Evolutionary conservation across 2,113 vertebrate genomes (phyloP), one percentile per base, ranked within the genome.

Genomic region (Siniperca chuatsi): DNA sequence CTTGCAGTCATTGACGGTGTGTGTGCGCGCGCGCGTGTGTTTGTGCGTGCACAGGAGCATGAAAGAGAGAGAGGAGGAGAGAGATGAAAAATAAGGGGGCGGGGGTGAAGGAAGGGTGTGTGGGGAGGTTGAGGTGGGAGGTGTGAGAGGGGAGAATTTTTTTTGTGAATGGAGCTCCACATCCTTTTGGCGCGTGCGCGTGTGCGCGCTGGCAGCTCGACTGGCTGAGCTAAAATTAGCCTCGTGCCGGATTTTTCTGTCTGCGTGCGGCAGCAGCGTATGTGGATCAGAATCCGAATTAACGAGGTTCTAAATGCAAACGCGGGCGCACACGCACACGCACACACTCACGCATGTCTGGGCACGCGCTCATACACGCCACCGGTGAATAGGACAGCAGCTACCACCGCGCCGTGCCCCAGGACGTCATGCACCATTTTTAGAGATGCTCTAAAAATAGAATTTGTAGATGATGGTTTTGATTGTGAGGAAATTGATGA

Each of bases 341-440:
- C 83, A 62, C 40, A 4, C 67, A 60, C 57, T n/a, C 75, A 73
- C 21, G 21, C 72, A 33, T 2, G 79, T 57, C 83, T 66, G 85
- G 64, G 76, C 79, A 70, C 86, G 86, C 82, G 75, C 79, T 57
- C 25, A 60, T 25, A 10, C 80, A 81, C 83, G 79, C 82, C 85
- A 48, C 87, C 77, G 44, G 86, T 78, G 92, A 90, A 83, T 12
- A 87, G 84, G 88, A 87, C 77, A 79, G 78, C 91, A 87, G 89
- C 89, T 55, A 44, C 66, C 76, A 35, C 76, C 71, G 75, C 74
- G 77, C 78, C 88, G 42, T 81, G 82, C 78, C 87, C 85, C 83
- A 48, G 90, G 89, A 94, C 92, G 91, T 94, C 94, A 94, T 91
- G 91, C 94, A 92, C 92, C 92, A 93, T 91, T 93, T 93, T 95